phyloP scores from a whole-genome alignment of 2,797 vertebrate genomes.

The Knipowitschia caucasica region DNA sequence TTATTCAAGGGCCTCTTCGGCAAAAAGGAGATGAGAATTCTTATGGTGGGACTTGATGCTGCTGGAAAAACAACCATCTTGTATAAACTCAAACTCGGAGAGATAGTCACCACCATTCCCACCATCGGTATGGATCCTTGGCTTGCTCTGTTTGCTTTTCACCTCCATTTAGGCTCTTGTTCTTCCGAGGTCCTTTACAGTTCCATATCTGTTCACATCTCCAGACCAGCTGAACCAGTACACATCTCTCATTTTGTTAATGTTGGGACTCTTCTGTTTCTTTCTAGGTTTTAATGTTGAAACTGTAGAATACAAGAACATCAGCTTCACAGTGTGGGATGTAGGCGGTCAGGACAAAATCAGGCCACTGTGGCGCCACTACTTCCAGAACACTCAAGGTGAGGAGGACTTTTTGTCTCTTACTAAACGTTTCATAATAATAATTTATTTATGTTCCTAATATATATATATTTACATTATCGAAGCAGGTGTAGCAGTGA shows the following conservation, averaged over 20 bases:
- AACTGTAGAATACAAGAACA: conserved; percentile 90
- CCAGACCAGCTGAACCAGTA: background rate
- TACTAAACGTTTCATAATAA: background rate
- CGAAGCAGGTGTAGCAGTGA: too few species aligned
- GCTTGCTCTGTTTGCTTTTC: background rate
- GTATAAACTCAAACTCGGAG: conserved; percentile 86
- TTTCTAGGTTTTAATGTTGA: conserved; percentile 86
- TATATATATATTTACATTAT: too few species aligned
- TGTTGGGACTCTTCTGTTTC: conserved; percentile 13
- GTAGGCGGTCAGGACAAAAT: conserved; percentile 89
- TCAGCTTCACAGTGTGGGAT: conserved; percentile 89
- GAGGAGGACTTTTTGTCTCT: conserved; percentile 32
- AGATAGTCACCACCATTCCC: conserved; percentile 86
- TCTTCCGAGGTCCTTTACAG: background rate
- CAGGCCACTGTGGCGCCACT: conserved; percentile 87
- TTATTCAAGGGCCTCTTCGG: conserved; percentile 84
- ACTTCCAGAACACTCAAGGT: conserved; percentile 92
- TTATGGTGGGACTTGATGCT: conserved; percentile 88
- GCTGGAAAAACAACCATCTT: conserved; percentile 87
- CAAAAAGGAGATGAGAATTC: conserved; percentile 89
- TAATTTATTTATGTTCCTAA: too few species aligned
- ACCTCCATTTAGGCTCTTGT: conserved; percentile 6
- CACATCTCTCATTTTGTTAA: background rate
- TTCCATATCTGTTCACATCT: background rate
- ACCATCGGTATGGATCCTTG: conserved; percentile 75